Evolutionary conservation across 2,888 invertebrate genomes (phyloP).

Genomic region (Amblyjoppa fuscipennis): DNA sequence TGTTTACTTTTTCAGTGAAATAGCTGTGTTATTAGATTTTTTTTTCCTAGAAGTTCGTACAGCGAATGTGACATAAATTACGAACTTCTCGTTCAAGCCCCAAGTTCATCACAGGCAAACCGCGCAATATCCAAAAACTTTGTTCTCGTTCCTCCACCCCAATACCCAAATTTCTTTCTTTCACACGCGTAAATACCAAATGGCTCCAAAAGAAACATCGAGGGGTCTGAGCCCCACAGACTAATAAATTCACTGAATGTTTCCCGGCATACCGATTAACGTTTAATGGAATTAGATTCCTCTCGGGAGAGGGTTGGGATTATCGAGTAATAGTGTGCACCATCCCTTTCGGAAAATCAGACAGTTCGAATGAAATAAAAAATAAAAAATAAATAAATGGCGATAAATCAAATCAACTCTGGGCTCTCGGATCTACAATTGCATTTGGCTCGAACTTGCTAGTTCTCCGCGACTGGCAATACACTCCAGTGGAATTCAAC

Average conservation of each 20-base stretch:
- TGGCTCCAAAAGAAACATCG: slow-evolving; percentile 15
- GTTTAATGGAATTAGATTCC: slow-evolving; percentile 53
- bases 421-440: slow-evolving; percentile 20
- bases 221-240: not conserved
- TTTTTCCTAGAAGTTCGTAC: too few species aligned
- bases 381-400: slow-evolving; percentile 1
- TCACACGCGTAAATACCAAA: slow-evolving; percentile 11
- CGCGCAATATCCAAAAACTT: slow-evolving; percentile 1
- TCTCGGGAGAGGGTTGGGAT: not conserved
- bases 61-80: too few species aligned
- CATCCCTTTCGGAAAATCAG: slow-evolving; percentile 11
- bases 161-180: slow-evolving; percentile 5
- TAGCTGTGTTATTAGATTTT: too few species aligned
- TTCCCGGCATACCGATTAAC: slow-evolving; percentile 51
- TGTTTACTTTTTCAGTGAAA: too few species aligned
- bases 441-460: slow-evolving; percentile 21
- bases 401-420: slow-evolving; percentile 37
- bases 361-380: not conserved
- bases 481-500: slow-evolving; percentile 4
- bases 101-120: too few species aligned
- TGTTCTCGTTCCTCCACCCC: slow-evolving; percentile 8
- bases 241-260: slow-evolving; percentile 50
- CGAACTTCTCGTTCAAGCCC: too few species aligned
- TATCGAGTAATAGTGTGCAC: not conserved
- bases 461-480: not conserved